phyloP scores from a whole-genome alignment of 2,113 vertebrate species.

The Chauna torquata region DNA sequence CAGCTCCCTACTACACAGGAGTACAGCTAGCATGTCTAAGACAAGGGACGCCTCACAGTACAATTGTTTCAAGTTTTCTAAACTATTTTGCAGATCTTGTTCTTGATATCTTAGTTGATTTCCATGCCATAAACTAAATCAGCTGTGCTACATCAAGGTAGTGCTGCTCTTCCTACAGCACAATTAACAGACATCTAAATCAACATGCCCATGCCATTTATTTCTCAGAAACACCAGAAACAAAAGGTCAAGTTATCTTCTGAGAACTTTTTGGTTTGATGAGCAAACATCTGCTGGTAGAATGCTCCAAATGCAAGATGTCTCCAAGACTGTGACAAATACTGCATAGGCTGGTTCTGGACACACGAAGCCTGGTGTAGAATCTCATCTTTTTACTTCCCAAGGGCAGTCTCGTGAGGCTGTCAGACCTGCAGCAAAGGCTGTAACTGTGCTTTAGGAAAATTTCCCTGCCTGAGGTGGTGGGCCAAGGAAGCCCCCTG shows the following conservation, averaged over 20 bases:
- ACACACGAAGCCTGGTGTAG: neutral
- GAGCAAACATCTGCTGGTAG: conserved; percentile 4
- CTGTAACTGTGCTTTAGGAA: conserved; percentile 74
- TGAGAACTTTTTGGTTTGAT: conserved; percentile 9
- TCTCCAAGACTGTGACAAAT: neutral
- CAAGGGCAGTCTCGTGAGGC: neutral
- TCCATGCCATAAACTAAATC: neutral
- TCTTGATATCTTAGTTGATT: neutral
- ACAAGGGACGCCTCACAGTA: neutral
- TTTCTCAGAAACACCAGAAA: conserved; percentile 29
- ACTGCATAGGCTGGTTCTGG: neutral
- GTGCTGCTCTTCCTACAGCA: neutral
- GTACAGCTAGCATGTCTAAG: neutral
- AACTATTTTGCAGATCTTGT: neutral
- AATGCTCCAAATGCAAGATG: neutral
- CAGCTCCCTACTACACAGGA: neutral
- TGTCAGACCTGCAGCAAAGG: neutral
- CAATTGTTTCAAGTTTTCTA: neutral
- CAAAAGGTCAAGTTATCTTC: conserved; percentile 18
- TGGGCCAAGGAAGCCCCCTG: conserved; percentile 95
- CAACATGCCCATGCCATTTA: conserved; percentile 52
- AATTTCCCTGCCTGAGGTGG: conserved; percentile 97
- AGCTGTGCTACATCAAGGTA: neutral
- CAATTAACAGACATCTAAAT: conserved; percentile 19
- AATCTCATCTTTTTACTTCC: neutral